These are phyloP conservation scores for Prenolepis imparis DNA, from an alignment of 2,888 invertebrate species.

Conservation along the genomic window DNA sequence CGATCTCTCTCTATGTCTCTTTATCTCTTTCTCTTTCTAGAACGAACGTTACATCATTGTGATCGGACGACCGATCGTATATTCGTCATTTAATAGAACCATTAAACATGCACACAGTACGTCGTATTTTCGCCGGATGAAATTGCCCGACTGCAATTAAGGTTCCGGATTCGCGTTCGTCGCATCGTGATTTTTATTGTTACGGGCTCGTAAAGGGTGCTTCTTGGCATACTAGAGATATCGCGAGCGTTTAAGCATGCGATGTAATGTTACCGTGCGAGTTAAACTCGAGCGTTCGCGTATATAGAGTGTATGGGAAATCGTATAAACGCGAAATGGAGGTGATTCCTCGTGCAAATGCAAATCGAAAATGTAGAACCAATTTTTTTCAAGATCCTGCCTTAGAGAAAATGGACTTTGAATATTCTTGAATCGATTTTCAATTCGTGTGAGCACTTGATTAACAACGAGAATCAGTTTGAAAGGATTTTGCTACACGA, in stretches of 20 bases:
- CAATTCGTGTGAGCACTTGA: neutral
- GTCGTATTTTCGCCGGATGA: neutral
- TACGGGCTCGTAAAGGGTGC: conserved; percentile 42
- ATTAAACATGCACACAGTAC: neutral
- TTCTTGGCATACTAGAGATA: conserved; percentile 45
- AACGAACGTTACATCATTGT: neutral
- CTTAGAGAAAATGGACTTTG: neutral
- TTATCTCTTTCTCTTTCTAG: neutral
- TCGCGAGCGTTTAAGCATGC: conserved; percentile 65
- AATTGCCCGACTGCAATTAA: conserved; percentile 59
- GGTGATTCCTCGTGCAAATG: neutral
- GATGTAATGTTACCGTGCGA: conserved; percentile 57
- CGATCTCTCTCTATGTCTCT: neutral
- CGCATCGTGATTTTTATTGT: conserved; percentile 56
- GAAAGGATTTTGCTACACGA: no score
- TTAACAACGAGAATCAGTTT: neutral
- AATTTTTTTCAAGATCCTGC: neutral
- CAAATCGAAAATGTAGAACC: neutral
- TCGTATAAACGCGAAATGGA: neutral
- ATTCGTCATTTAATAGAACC: neutral
- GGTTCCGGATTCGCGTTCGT: conserved; percentile 20
- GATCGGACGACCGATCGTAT: neutral
- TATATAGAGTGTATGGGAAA: neutral
- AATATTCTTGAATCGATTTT: neutral
- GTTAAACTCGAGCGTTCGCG: conserved; percentile 28